Conservation (phyloP, 1,140 invertebrate species). For the Neotoxoptera formosana region DNA sequence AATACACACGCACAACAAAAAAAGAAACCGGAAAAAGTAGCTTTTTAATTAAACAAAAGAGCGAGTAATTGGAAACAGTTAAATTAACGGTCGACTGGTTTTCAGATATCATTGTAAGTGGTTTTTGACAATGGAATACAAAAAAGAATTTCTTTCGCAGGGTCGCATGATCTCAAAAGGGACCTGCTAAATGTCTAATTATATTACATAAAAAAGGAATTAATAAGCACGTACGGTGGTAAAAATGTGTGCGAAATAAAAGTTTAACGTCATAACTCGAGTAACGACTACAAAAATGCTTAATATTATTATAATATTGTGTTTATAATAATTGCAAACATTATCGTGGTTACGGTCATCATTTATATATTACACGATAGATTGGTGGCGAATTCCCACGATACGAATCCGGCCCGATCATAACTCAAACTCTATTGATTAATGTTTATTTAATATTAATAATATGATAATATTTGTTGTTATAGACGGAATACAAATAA, state of each 20-base stretch:
- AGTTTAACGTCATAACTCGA: too few species aligned
- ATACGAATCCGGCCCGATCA: neutral
- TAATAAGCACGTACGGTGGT: too few species aligned
- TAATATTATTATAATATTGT: neutral
- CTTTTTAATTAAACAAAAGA: constrained; percentile 1
- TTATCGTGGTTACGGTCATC: neutral
- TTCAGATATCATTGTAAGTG: constrained; percentile 6
- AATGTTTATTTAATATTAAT: too few species aligned
- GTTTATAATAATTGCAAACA: neutral
- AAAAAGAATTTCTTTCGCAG: neutral
- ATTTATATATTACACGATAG: neutral
- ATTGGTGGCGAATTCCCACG: neutral
- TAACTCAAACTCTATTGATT: neutral
- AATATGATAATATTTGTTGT: neutral
- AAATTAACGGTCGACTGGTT: neutral
- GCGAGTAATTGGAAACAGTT: neutral
- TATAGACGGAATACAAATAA: neutral
- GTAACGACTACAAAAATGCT: neutral
- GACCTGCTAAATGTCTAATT: neutral
- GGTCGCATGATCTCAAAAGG: neutral
- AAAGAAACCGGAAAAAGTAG: neutral
- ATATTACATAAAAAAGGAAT: neutral
- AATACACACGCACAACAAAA: neutral
- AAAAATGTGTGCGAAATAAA: too few species aligned
- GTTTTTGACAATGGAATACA: neutral